Evolutionary conservation across 2,113 vertebrate genomes (phyloP), one percentile per base, ranked within the genome.

Genomic region (Scomber japonicus): DNA sequence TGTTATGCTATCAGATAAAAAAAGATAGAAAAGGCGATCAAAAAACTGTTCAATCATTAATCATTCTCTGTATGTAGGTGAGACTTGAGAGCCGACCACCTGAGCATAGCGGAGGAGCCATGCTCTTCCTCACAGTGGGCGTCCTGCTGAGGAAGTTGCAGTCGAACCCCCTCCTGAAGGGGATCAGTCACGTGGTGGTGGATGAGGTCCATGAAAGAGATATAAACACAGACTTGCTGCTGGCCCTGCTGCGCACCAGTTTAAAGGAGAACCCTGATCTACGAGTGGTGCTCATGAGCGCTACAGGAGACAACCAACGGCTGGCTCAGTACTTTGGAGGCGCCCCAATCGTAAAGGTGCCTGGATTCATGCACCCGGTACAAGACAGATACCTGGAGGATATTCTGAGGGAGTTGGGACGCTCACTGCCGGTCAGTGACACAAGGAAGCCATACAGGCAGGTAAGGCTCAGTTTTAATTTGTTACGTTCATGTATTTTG

Each of bases 201-300:
- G 98, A 99, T 0, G 98, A 99, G 92, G 98, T 99, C 40, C 98
- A 99, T 0, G 98, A 99, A 92, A 90, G 98, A 3, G 98, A 99
- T 1, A 95, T 99, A 54, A 98, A 99, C 96, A 99, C 97, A 0
- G 98, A 99, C 93, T 96, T 99, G 93, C 96, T 99, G 84, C 95
- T 99, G 66, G 97, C 97, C 24, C 93, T 99, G 84, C 94, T 99
- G 90, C 96, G 96, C 35, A 92, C 93, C 27, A 90, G 95, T 69
- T 92, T 97, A 78, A 85, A 93, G 3, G 85, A 95, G 14, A 99
- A 98, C 88, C 96, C 96, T 0, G 78, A 94, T 75, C 89, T 99
- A 31, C 94, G 96, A 27, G 92, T 99, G 62, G 95, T 99, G 63
- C 93, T 99, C 0, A 99, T 99, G 98, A 99, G 97, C 0, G 98